Percentiles rank a stretch among this genome's conserved stretches.
Evolutionary conservation across 2,797 vertebrate species (phyloP).

Genomic region (Salmo trutta): DNA sequence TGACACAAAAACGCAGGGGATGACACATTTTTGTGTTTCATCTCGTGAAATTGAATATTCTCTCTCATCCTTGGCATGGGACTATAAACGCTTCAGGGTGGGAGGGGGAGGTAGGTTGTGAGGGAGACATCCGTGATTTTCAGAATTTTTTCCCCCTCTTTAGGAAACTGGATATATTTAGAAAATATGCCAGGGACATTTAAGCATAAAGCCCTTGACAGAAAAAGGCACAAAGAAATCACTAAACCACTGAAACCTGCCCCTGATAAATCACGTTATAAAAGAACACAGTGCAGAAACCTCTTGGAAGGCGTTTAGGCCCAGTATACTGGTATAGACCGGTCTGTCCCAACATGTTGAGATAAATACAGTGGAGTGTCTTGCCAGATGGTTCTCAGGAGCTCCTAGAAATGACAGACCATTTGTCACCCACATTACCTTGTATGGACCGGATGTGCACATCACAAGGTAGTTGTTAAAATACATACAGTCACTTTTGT

Average conservation of each 20-base stretch:
- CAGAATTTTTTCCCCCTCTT: slow-evolving; percentile 40
- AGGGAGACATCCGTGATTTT: slow-evolving; percentile 17
- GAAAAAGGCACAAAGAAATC: slow-evolving; percentile 35
- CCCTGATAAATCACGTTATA: slow-evolving; percentile 68
- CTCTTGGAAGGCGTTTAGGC: neutral
- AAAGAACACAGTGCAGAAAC: slow-evolving; percentile 31
- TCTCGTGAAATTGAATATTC: slow-evolving; percentile 73
- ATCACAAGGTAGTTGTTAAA: neutral
- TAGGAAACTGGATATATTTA: slow-evolving; percentile 73
- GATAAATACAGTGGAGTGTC: slow-evolving; percentile 53
- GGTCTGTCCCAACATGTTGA: slow-evolving; percentile 51
- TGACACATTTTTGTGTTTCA: slow-evolving; percentile 45
- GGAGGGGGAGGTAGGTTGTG: slow-evolving; percentile 43
- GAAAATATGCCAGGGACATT: slow-evolving; percentile 58
- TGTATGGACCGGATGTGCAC: slow-evolving; percentile 20
- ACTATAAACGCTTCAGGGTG: slow-evolving; percentile 63
- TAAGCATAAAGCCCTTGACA: slow-evolving; percentile 55
- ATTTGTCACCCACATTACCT: slow-evolving; percentile 39
- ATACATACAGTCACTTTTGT: neutral
- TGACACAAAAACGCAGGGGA: slow-evolving; percentile 23
- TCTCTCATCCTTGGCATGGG: slow-evolving; percentile 67
- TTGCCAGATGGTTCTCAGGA: slow-evolving; percentile 45
- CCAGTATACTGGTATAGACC: slow-evolving; percentile 30
- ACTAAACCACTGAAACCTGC: slow-evolving; percentile 50
- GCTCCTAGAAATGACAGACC: slow-evolving; percentile 19